A percentile compares a stretch with the other conserved stretches of the same genome.
phyloP scores from a whole-genome alignment of 2,113 vertebrate species.

The Lutjanus erythropterus region DNA sequence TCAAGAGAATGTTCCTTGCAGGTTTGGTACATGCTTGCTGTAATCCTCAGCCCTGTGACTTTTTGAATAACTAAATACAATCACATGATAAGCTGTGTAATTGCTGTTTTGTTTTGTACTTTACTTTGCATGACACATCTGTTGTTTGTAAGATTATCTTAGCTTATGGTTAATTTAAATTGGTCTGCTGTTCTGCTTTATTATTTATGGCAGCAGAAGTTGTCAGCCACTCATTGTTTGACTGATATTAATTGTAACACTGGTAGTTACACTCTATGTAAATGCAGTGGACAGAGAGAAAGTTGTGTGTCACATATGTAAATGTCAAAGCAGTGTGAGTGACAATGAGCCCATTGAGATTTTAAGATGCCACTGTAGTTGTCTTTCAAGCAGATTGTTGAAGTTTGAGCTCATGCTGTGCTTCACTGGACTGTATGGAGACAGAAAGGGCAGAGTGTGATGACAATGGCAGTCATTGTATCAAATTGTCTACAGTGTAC shows the following conservation, averaged over 20 bases:
- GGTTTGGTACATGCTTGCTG: background rate
- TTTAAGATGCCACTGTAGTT: conserved; percentile 1
- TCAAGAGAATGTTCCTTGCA: background rate
- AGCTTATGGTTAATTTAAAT: background rate
- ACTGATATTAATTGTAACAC: background rate
- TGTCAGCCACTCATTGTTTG: background rate
- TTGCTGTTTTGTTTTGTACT: background rate
- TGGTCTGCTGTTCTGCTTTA: background rate
- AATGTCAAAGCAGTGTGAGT: background rate
- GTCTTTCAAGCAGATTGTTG: background rate
- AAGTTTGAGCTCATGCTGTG: conserved; percentile 33
- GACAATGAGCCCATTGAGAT: conserved; percentile 25
- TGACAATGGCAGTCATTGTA: background rate
- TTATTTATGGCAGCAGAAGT: background rate
- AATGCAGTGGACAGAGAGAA: background rate
- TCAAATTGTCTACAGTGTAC: background rate
- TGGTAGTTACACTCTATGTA: background rate
- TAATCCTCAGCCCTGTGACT: background rate
- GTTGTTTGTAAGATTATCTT: background rate
- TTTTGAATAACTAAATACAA: background rate
- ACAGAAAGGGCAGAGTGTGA: background rate
- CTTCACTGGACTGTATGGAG: conserved; percentile 1
- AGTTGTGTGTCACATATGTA: background rate
- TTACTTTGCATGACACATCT: background rate
- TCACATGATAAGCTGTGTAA: background rate